Evolutionary conservation across 2,797 vertebrate genomes (phyloP).

Genomic region (Diceros bicornis): DNA sequence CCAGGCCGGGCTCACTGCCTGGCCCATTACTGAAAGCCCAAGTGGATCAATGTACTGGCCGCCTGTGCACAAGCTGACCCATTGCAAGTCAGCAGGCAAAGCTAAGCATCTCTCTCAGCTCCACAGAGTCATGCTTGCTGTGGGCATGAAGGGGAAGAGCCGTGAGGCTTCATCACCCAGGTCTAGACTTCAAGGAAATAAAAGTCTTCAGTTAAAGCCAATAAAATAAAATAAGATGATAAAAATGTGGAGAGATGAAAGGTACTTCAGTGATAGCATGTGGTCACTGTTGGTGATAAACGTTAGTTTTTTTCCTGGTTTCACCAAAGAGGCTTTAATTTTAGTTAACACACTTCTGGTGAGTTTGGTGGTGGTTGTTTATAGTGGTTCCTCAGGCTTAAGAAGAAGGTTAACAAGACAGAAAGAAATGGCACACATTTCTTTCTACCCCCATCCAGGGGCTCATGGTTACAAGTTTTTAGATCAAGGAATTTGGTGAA

Average conservation of each 20-base stretch:
- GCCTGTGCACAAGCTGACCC: conserved; percentile 78
- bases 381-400: neutral
- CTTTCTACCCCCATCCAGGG: neutral
- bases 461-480: neutral
- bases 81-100: conserved; percentile 89
- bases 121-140: rapidly evolving
- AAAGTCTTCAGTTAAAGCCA: neutral
- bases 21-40: conserved; percentile 93
- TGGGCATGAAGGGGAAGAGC: neutral
- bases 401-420: neutral
- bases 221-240: neutral
- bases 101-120: conserved; percentile 17
- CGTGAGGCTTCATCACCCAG: rapidly evolving
- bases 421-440: neutral
- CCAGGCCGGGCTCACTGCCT: conserved; percentile 89
- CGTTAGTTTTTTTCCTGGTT: neutral
- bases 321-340: neutral
- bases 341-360: neutral
- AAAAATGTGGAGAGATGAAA: neutral
- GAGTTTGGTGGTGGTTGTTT: neutral
- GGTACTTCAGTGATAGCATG: no score
- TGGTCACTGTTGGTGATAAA: no score
- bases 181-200: neutral
- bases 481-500: neutral
- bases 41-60: conserved; percentile 89